Percentiles rank a stretch among this genome's conserved stretches.
phyloP scores from a whole-genome alignment of 2,888 invertebrate species.

The Amphiduros pacificus region DNA sequence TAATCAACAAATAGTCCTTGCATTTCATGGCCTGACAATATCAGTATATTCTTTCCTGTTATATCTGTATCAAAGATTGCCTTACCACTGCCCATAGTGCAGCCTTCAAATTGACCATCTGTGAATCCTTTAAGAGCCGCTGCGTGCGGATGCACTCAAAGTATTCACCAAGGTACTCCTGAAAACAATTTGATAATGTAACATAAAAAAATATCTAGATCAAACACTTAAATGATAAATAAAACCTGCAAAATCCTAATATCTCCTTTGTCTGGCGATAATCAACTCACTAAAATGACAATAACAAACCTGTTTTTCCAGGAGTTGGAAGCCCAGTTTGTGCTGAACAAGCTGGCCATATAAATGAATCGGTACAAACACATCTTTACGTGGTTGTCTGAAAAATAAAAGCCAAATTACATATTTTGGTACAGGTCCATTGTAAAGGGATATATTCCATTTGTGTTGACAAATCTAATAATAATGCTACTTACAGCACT shows the following conservation, averaged over 20 bases:
- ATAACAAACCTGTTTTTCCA: conserved; percentile 56
- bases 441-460: too few relatives aligned
- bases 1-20: too few relatives aligned
- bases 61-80: not conserved
- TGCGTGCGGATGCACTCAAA: conserved; percentile 45
- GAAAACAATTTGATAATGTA: too few relatives aligned
- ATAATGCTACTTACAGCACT: too few relatives aligned
- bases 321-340: conserved; percentile 59
- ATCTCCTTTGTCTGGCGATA: too few relatives aligned
- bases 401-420: conserved; percentile 16
- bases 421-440: too few relatives aligned
- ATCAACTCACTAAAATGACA: not conserved
- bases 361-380: conserved; percentile 73
- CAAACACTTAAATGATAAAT: too few relatives aligned
- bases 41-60: too few relatives aligned
- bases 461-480: too few relatives aligned
- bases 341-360: conserved; percentile 82
- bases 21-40: too few relatives aligned
- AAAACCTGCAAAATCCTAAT: too few relatives aligned
- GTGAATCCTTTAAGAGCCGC: conserved; percentile 42
- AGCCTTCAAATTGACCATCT: conserved; percentile 76
- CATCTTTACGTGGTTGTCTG: conserved; percentile 51
- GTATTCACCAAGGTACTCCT: conserved; percentile 48
- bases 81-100: conserved; percentile 78
- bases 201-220: not conserved